These are phyloP conservation scores for Pseudotriccus pelzelni DNA, from an alignment of 2,797 vertebrate genomes.

Conservation along the genomic window DNA sequence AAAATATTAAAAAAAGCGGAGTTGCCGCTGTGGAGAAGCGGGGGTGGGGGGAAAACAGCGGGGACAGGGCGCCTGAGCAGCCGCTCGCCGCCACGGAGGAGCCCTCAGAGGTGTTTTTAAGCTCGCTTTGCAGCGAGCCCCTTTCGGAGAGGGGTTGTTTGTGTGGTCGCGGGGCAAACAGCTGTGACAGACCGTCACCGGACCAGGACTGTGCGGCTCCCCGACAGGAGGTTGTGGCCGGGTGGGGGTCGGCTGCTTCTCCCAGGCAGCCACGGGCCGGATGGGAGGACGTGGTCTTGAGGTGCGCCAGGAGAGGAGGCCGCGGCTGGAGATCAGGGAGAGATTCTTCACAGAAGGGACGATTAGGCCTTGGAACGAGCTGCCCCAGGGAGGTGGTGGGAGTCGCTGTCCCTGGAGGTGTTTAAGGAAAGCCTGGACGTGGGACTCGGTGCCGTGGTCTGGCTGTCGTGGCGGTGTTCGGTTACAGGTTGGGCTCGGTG, in stretches of 20 bases:
- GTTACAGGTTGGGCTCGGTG: not conserved
- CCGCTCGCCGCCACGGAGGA: accelerated
- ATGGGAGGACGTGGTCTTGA: too few relatives aligned
- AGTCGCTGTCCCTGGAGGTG: not conserved
- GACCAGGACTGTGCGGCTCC: not conserved
- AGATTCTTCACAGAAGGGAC: not conserved
- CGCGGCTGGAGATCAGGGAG: not conserved
- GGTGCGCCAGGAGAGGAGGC: not conserved
- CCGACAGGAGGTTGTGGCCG: not conserved
- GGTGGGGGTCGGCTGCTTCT: not conserved
- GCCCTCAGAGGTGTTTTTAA: not conserved
- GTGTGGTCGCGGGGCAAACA: too few relatives aligned
- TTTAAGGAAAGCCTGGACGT: not conserved
- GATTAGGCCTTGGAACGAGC: not conserved
- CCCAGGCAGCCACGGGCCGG: not conserved
- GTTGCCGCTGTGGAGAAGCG: too few relatives aligned
- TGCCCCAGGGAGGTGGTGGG: not conserved
- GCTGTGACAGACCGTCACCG: not conserved
- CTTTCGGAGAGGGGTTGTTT: too few relatives aligned
- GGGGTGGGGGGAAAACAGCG: too few relatives aligned
- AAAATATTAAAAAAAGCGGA: accelerated
- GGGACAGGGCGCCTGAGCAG: accelerated
- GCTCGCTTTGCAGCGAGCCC: not conserved
- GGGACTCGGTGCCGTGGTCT: not conserved
- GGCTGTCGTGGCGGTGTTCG: accelerated